phyloP scores from a whole-genome alignment of 2,113 vertebrate species.

The Phaethornis superciliosus region DNA sequence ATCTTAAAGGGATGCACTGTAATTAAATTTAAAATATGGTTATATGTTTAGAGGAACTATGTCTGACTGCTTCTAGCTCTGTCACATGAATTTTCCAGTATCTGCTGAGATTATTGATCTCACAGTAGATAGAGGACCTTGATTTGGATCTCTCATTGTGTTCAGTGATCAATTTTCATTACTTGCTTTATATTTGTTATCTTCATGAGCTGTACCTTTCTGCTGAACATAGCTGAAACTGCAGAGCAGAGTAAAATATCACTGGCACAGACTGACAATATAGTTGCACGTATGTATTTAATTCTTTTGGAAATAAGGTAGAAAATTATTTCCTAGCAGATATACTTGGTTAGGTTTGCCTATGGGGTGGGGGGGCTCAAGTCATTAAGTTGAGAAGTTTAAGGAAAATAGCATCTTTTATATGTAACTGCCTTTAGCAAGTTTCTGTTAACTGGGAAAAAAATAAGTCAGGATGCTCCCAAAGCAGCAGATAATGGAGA shows the following conservation, averaged over 20 bases:
- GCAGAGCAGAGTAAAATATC: background rate
- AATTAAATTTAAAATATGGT: background rate
- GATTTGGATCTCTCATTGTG: background rate
- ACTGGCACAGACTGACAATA: background rate
- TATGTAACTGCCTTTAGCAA: background rate
- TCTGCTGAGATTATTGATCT: background rate
- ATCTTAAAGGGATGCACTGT: background rate
- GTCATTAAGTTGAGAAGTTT: background rate
- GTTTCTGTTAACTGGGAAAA: background rate
- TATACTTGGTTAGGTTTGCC: background rate
- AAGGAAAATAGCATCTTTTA: background rate
- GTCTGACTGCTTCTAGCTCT: background rate
- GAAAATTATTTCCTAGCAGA: background rate
- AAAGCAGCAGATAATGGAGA: background rate
- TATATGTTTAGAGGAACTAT: background rate
- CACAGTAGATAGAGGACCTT: background rate
- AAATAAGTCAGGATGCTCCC: background rate
- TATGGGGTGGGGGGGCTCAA: background rate
- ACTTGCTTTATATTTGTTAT: background rate
- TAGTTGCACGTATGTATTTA: background rate
- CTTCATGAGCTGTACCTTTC: background rate
- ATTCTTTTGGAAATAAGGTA: background rate
- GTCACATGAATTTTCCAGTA: fast-evolving
- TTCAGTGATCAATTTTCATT: background rate
- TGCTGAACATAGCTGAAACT: background rate